Percentiles rank a stretch among this genome's conserved stretches.
Evolutionary conservation across 2,113 vertebrate genomes (phyloP).

Genomic region (Sterna hirundo): DNA sequence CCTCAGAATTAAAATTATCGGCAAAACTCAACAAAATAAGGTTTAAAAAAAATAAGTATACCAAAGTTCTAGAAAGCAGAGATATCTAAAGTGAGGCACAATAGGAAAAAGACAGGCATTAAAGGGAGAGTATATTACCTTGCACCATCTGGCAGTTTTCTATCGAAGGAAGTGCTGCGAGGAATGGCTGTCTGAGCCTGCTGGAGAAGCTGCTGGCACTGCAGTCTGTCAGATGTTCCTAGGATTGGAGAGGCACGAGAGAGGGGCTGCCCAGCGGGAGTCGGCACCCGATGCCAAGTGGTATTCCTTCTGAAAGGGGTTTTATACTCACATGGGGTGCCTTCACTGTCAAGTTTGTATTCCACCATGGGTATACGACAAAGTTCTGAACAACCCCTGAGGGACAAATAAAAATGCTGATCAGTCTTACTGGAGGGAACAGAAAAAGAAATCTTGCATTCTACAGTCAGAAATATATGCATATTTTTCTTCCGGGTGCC

Average conservation of each 20-base stretch:
- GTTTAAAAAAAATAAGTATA: not conserved
- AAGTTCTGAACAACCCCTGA: conserved; percentile 94
- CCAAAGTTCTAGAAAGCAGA: not conserved
- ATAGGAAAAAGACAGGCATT: not conserved
- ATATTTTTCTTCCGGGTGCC: not conserved
- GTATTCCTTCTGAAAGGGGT: conserved; percentile 97
- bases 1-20: not conserved
- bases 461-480: not conserved
- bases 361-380: conserved; percentile 98
- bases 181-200: conserved; percentile 89
- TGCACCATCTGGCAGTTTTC: conserved; percentile 90
- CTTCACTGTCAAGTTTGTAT: conserved; percentile 97
- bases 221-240: conserved; percentile 84
- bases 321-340: conserved; percentile 96
- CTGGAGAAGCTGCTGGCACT: conserved; percentile 89
- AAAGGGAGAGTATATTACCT: conserved; percentile 75
- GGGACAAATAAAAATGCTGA: not conserved
- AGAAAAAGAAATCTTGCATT: not conserved
- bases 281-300: conserved; percentile 93
- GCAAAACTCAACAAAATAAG: not conserved
- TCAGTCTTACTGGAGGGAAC: not conserved
- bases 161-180: conserved; percentile 94
- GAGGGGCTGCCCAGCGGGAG: conserved; percentile 81
- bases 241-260: conserved; percentile 89
- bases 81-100: not conserved